Base-by-base conservation (phyloP, 2,888 invertebrate species). In the Drosophila monieri region DNA sequence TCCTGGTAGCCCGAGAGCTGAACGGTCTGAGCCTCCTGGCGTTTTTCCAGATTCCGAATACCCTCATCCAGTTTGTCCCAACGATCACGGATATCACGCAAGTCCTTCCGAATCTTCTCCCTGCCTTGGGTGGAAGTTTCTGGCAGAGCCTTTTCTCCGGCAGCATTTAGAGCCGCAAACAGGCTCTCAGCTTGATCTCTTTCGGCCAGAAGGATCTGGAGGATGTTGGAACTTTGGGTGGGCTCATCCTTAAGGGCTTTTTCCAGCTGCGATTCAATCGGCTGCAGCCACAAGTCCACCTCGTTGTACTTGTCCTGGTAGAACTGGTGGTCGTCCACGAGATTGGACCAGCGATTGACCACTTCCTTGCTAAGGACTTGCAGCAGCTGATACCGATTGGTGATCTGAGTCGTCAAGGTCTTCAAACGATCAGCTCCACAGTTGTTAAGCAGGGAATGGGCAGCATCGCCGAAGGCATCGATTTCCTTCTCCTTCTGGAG, bases 71-170 rank as follows among this genome's bases (percentile, higher is more conserved):
- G 92, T 89, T 94, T 94, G 85, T 98, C 98, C 97, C 97, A 98
- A 88, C 96, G 93, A 88, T 97, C 96, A 80, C 97, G 94, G 14
- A 97, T 93, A 25, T 94, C 93, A 84, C 97, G 93, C 61, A 98
- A 92, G 90, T 98, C 96, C 75, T 95, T 94, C n/a, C 98, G 94
- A 59, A 98, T 95, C 55, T 94, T 94, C 90, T 99, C 98, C 70
- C 98, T 94, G 0, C 98, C 98, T 78, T 95, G 95, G 0, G 98
- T 95, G 9, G 98, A 96, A 2, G 98, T 99, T 90, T 97, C 97
- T 0, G 98, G 97, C 69, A 97, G 93, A n/a, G 98, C 94, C 90
- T 96, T 95, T 88, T 99, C 98, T 2, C 97, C 97, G 0, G 95
- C 93, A 3, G 95, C 93, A 12, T 95, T 95, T 15, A 97, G 91